phyloP scores from a whole-genome alignment of 2,888 invertebrate genomes.

The Lysandra coridon region DNA sequence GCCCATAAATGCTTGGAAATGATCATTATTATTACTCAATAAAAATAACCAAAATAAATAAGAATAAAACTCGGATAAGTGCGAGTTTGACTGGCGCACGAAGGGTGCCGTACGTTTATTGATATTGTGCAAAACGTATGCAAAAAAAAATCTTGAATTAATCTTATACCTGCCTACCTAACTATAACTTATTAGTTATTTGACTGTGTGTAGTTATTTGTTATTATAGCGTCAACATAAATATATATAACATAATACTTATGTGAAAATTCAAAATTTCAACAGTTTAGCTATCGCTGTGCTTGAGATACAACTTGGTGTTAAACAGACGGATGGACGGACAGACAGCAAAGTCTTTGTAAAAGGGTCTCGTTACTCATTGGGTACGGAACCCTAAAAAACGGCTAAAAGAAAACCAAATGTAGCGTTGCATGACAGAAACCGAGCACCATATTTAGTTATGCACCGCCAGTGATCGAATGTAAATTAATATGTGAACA shows the following conservation, averaged over 20 bases:
- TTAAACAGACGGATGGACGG: no score
- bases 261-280: no score
- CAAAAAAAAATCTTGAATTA: no score
- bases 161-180: no score
- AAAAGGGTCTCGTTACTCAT: not conserved
- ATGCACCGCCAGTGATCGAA: slow-evolving; percentile 40
- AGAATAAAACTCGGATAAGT: not conserved
- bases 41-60: slow-evolving; percentile 17
- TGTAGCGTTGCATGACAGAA: slow-evolving; percentile 35
- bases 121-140: no score
- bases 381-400: not conserved
- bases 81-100: not conserved
- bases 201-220: no score
- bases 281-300: no score
- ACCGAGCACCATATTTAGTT: slow-evolving; percentile 34
- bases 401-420: slow-evolving; percentile 33
- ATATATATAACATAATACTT: no score
- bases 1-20: not conserved
- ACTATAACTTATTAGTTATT: no score
- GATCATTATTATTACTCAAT: slow-evolving; percentile 9
- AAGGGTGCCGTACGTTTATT: not conserved
- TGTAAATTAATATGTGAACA: slow-evolving; percentile 61
- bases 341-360: not conserved
- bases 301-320: no score
- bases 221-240: no score